Base-by-base conservation (phyloP, 2,888 invertebrate species). In the Acleris sparsana region DNA sequence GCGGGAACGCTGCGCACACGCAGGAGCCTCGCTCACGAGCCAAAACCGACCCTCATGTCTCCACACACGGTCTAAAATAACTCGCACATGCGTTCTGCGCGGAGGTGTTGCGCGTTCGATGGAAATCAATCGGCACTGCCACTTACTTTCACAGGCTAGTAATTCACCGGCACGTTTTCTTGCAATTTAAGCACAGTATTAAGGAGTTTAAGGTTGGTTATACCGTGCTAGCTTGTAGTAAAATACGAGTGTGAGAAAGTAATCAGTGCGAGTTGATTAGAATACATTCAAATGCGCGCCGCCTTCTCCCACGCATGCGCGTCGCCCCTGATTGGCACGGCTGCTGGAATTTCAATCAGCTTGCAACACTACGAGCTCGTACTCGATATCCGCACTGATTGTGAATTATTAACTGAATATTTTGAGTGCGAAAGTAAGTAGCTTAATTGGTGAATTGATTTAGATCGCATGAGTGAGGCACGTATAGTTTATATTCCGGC, bases 61-160 rank as follows among this genome's bases (percentile, higher is more conserved):
- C 1, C 5, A 25, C 18, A 17, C 49, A 55, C 16, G 29, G 43
- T 33, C 22, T 16, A 52, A 9, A 51, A 52, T 46, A 25, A 29
- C 9, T 11, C 25, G 29, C 17, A 7, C 3, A 4, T 5, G 17
- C 46, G 5, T 7, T 16, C 46, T 46, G 46, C 71, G 51, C 63
- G 63, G 62, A 64, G 61, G 57, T 43, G 72, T 75, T 73, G 77
- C 74, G 72, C 69, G 62, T 67, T 68, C 71, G 69, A 75, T 76
- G 75, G 73, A 66, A 78, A 75, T 75, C 75, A 77, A 75, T 73
- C 71, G 65, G 57, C 66, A 59, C 57, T 39, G 39, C 39, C 39
- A 39, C 39, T 39, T 39, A 39, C 39, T 39, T 39, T 39, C 6
- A 17, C 48, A 39, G 13, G 13, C 13, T 39, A 39, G 39, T 39